Conservation (phyloP, 1,140 invertebrate genomes). For the Listronotus oregonensis region DNA sequence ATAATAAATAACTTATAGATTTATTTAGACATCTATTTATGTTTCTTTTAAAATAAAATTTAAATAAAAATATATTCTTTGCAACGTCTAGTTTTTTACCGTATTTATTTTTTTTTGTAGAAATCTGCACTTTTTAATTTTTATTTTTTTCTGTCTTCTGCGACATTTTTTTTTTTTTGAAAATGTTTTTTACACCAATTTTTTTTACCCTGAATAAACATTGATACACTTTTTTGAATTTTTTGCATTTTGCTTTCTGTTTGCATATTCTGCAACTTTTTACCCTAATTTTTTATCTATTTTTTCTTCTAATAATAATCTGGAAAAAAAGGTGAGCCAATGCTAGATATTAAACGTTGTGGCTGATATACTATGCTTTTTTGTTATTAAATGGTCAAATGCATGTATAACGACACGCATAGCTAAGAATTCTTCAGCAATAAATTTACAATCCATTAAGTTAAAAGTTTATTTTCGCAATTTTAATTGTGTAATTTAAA, state of each 20-base stretch:
- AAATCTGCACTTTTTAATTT: neutral
- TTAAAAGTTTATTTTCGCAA: too few relatives aligned
- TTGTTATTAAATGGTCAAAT: neutral
- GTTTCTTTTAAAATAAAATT: constrained; percentile 2
- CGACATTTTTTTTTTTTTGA: constrained; percentile 15
- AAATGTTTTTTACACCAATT: constrained; percentile 2
- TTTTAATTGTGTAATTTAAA: too few relatives aligned
- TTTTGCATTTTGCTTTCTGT: constrained; percentile 15
- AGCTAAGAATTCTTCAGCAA: neutral
- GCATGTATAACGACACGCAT: too few relatives aligned
- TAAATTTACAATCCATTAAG: neutral
- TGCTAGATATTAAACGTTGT: constrained; percentile 17
- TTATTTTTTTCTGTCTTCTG: constrained; percentile 7
- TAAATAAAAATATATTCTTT: constrained; percentile 5
- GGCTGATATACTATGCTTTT: neutral
- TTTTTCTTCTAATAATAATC: constrained; percentile 3
- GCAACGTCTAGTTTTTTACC: neutral
- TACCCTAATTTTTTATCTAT: constrained; percentile 17
- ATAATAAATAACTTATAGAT: neutral
- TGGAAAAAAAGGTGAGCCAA: constrained; percentile 24
- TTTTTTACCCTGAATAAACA: neutral
- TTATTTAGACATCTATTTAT: neutral
- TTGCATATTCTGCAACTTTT: constrained; percentile 6
- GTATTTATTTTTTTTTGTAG: neutral
- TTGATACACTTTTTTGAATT: constrained; percentile 17